phyloP scores from a whole-genome alignment of 2,797 vertebrate genomes.

The Pachyuromys duprasi region DNA sequence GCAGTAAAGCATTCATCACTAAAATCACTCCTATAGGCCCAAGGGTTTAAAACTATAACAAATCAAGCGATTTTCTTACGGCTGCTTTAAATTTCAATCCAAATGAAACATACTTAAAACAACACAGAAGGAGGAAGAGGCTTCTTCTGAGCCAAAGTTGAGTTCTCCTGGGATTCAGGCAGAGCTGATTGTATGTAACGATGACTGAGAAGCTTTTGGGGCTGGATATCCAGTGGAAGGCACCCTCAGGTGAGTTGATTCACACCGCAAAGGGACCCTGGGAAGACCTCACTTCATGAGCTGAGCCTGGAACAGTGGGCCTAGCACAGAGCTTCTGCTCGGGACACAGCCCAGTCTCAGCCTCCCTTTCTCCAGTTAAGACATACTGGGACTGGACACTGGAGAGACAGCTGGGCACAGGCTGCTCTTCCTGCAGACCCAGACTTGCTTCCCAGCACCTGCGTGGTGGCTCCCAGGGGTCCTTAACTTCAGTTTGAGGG shows the following conservation, averaged over 20 bases:
- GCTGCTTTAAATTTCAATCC: background rate
- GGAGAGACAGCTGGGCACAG: background rate
- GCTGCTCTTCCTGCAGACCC: background rate
- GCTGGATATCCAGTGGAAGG: background rate
- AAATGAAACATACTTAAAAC: background rate
- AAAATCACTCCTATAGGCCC: background rate
- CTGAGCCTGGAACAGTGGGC: background rate
- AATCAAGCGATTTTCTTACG: background rate
- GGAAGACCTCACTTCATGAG: background rate
- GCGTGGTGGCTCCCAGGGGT: background rate
- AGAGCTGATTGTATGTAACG: background rate
- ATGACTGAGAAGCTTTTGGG: background rate
- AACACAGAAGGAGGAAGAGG: background rate
- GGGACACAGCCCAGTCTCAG: background rate
- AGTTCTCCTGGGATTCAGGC: background rate
- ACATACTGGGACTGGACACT: background rate
- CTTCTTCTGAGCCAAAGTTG: background rate
- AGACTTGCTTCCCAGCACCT: background rate
- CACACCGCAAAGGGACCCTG: background rate
- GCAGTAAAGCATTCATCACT: slow-evolving; percentile 25
- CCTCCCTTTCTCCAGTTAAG: background rate
- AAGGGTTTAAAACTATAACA: background rate
- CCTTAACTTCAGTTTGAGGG: background rate
- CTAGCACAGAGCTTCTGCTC: background rate
- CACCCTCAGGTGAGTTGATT: background rate